These are phyloP conservation scores for Actenoides hombroni DNA, from an alignment of 2,113 vertebrate species.

Conservation along the genomic window DNA sequence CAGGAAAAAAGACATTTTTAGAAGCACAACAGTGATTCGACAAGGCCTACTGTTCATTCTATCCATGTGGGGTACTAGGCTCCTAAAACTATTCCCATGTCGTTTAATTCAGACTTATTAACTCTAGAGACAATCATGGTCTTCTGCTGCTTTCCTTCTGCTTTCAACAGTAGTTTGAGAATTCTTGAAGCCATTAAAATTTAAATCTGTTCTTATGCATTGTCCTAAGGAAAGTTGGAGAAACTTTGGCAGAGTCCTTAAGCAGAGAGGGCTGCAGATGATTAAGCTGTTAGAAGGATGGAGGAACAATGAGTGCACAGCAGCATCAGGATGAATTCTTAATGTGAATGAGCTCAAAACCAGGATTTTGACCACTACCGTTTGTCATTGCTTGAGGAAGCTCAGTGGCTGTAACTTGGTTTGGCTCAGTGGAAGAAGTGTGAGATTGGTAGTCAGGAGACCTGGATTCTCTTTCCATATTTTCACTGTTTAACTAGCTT, in stretches of 20 bases:
- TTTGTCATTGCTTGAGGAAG: background rate
- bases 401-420: accelerated
- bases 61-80: background rate
- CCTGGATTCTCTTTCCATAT: background rate
- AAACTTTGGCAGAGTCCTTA: background rate
- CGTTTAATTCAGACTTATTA: background rate
- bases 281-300: background rate
- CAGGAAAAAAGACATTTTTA: background rate
- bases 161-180: background rate
- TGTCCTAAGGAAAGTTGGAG: background rate
- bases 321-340: background rate
- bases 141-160: background rate
- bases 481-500: background rate
- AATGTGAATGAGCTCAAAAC: background rate
- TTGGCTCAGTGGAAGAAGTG: background rate
- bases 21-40: background rate
- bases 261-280: background rate
- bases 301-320: background rate
- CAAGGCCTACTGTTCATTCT: background rate
- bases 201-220: background rate
- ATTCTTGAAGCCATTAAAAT: background rate
- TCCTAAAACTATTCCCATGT: background rate
- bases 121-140: background rate
- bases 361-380: background rate
- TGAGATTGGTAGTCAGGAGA: background rate